Evolutionary conservation across 1,140 invertebrate genomes (phyloP).

Genomic region (Schlechtendalia chinensis): DNA sequence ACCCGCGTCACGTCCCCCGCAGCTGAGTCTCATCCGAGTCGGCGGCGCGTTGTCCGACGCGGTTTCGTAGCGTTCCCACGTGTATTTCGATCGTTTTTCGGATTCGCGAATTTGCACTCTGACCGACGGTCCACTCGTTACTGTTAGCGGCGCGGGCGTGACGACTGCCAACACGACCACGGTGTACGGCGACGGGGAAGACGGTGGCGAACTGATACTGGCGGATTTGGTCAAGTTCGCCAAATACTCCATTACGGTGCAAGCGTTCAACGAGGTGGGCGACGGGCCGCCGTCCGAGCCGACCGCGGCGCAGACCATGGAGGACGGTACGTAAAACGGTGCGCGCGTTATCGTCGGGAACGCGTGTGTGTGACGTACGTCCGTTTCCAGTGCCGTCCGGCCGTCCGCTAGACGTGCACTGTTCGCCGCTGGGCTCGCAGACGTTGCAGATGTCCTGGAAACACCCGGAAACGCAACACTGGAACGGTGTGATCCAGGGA

Average conservation of each 20-base stretch:
- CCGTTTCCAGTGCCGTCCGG: constrained; percentile 66
- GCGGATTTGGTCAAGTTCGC: constrained; percentile 73
- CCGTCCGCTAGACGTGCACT: constrained; percentile 71
- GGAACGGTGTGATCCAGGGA: constrained; percentile 78
- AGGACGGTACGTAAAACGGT: constrained; percentile 65
- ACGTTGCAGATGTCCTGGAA: constrained; percentile 81
- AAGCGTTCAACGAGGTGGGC: constrained; percentile 83
- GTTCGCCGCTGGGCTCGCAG: constrained; percentile 68
- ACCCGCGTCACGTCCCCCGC: too few species aligned
- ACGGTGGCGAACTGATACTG: constrained; percentile 65
- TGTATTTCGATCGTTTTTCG: too few species aligned
- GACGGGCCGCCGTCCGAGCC: constrained; percentile 75
- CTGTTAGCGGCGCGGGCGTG: constrained; percentile 16
- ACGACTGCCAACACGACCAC: constrained; percentile 66
- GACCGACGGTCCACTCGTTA: too few species aligned
- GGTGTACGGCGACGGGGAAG: constrained; percentile 68
- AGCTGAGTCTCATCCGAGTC: too few species aligned
- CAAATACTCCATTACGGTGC: constrained; percentile 75
- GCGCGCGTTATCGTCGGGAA: too few species aligned
- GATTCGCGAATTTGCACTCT: too few species aligned
- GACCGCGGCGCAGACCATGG: constrained; percentile 72
- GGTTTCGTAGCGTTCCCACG: too few species aligned
- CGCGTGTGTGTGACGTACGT: too few species aligned
- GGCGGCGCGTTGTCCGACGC: too few species aligned
- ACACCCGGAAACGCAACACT: constrained; percentile 71